phyloP scores from a whole-genome alignment of 1,140 invertebrate genomes.

The Bombus superbus region DNA sequence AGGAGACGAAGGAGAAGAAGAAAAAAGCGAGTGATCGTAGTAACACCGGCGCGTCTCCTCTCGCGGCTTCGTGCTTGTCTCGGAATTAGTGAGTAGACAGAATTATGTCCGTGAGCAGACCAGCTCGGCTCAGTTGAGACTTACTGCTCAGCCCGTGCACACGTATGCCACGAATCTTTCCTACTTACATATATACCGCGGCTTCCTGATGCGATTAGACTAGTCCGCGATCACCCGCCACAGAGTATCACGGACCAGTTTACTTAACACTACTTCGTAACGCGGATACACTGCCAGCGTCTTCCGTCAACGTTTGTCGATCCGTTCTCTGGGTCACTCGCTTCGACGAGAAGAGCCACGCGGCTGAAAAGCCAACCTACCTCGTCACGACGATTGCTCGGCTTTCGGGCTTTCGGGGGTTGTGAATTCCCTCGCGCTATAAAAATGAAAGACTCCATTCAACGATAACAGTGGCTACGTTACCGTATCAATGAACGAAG shows the following conservation, averaged over 20 bases:
- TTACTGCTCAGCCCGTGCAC: slow-evolving; percentile 80
- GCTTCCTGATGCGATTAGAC: slow-evolving; percentile 66
- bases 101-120: slow-evolving; percentile 81
- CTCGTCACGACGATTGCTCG: too few relatives aligned
- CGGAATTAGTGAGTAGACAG: slow-evolving; percentile 82
- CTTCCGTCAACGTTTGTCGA: slow-evolving; percentile 6
- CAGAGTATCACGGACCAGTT: slow-evolving; percentile 61
- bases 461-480: slow-evolving; percentile 31
- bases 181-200: slow-evolving; percentile 58
- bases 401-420: too few relatives aligned
- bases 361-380: not conserved
- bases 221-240: slow-evolving; percentile 46
- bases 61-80: slow-evolving; percentile 74
- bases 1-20: slow-evolving; percentile 56
- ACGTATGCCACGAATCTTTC: slow-evolving; percentile 72
- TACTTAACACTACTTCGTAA: slow-evolving; percentile 41
- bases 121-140: slow-evolving; percentile 81
- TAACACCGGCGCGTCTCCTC: slow-evolving; percentile 72
- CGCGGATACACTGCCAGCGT: not conserved
- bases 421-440: not conserved
- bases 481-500: not conserved
- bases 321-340: slow-evolving; percentile 10
- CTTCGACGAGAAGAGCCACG: not conserved
- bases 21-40: slow-evolving; percentile 72
- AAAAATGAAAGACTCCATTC: slow-evolving; percentile 7